These are phyloP conservation scores for Macropodus opercularis DNA, from an alignment of 2,797 vertebrate genomes.

Conservation along the genomic window DNA sequence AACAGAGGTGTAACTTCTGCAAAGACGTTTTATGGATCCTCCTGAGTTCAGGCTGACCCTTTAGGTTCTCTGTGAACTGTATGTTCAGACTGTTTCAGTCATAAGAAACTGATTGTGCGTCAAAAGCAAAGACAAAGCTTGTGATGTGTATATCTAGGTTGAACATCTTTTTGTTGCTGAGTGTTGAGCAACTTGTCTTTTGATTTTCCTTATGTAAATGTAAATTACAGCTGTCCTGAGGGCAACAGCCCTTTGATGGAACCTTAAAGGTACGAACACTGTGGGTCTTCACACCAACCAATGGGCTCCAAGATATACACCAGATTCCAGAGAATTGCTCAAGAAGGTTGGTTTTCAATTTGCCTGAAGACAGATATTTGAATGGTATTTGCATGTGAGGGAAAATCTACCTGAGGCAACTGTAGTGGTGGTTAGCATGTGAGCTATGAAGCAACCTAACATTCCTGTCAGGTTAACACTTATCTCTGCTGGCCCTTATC, in stretches of 20 bases:
- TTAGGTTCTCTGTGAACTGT: background rate
- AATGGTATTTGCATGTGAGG: slow-evolving; percentile 57
- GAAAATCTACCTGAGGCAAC: background rate
- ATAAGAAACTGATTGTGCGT: no score
- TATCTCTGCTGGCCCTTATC: slow-evolving; percentile 44
- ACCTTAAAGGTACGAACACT: background rate
- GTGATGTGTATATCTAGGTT: no score
- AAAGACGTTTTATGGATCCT: background rate
- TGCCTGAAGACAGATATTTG: slow-evolving; percentile 43
- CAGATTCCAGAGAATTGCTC: slow-evolving; percentile 1
- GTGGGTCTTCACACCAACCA: background rate
- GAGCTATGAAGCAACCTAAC: slow-evolving; percentile 44
- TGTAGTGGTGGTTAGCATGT: background rate
- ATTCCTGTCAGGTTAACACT: slow-evolving; percentile 53
- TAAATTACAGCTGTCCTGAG: background rate
- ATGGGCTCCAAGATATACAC: background rate
- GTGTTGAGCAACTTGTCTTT: no score
- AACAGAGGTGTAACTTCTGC: background rate
- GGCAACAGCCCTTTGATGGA: background rate
- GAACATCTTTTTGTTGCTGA: no score
- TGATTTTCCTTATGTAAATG: no score
- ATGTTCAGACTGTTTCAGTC: no score
- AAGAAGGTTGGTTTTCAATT: slow-evolving; percentile 37
- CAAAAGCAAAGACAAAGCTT: no score
- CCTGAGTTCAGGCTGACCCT: background rate